Conservation (phyloP, 2,888 invertebrate species). For the Steinernema carpocapsae region DNA sequence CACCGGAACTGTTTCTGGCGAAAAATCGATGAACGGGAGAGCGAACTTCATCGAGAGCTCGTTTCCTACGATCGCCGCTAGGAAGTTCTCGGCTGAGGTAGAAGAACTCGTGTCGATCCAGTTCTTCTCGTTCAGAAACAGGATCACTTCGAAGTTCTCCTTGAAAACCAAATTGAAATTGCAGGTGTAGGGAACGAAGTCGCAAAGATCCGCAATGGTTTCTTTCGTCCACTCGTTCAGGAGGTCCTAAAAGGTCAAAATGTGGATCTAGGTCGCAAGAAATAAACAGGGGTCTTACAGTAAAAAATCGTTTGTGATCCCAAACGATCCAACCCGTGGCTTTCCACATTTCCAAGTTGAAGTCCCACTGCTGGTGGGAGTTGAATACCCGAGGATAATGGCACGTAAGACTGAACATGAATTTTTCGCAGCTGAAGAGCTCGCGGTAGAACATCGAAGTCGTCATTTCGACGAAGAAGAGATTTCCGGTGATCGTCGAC, state of each 20-base stretch:
- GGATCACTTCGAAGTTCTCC: constrained; percentile 87
- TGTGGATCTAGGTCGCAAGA: background rate
- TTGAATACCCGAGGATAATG: constrained; percentile 94
- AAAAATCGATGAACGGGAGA: constrained; percentile 89
- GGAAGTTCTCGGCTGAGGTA: constrained; percentile 59
- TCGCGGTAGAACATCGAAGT: constrained; percentile 92
- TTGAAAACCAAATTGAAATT: constrained; percentile 80
- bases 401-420: constrained; percentile 86
- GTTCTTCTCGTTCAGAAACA: constrained; percentile 92
- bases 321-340: constrained; percentile 75
- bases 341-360: constrained; percentile 81
- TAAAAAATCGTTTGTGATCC: constrained; percentile 89
- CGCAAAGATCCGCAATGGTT: constrained; percentile 82
- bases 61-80: constrained; percentile 56
- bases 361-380: constrained; percentile 91
- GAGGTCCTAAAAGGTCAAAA: constrained; percentile 77
- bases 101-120: constrained; percentile 90
- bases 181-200: constrained; percentile 96
- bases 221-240: constrained; percentile 86
- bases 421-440: constrained; percentile 88
- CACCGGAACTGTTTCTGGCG: constrained; percentile 85
- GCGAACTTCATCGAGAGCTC: constrained; percentile 78
- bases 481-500: constrained; percentile 83
- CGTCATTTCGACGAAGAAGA: constrained; percentile 90
- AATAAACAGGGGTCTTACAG: too few species aligned